A percentile compares a stretch with the other conserved stretches of the same genome.
These are phyloP conservation scores for Origma solitaria DNA, from an alignment of 2,113 vertebrate genomes.

Conservation along the genomic window DNA sequence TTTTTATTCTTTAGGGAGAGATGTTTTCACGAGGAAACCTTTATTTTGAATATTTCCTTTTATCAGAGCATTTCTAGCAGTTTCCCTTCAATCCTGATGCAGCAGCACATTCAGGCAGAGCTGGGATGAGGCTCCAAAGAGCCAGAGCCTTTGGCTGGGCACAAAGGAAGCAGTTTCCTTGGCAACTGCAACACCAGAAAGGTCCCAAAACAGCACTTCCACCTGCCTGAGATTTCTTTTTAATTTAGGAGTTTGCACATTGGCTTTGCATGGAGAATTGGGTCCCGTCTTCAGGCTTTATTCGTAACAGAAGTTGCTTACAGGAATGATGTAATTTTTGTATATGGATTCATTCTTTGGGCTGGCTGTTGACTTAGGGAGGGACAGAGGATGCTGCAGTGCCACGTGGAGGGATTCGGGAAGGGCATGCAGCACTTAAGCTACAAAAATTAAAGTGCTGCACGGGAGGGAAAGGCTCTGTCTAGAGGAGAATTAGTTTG, in stretches of 20 bases:
- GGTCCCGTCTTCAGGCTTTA: conserved; percentile 20
- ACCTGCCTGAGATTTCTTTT: conserved; percentile 50
- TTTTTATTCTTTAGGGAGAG: neutral
- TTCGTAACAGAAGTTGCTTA: conserved; percentile 1
- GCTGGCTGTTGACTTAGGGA: neutral
- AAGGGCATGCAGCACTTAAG: neutral
- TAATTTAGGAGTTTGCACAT: conserved; percentile 39
- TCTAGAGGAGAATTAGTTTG: neutral
- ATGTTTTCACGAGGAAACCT: neutral
- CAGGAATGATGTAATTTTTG: conserved; percentile 6
- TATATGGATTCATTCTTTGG: neutral
- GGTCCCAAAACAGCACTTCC: conserved; percentile 29
- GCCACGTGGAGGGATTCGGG: neutral
- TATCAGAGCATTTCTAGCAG: neutral
- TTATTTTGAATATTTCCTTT: neutral
- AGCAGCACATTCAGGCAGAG: neutral
- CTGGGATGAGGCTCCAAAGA: conserved; percentile 45
- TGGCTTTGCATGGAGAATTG: conserved; percentile 16
- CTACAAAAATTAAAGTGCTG: neutral
- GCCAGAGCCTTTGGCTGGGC: conserved; percentile 53
- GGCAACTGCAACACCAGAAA: conserved; percentile 41
- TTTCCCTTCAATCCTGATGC: neutral
- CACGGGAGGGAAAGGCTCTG: neutral
- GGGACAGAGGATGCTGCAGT: neutral
- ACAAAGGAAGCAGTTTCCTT: conserved; percentile 62